Percentiles rank a stretch among this genome's conserved stretches.
These are phyloP conservation scores for Catocala fraxini DNA, from an alignment of 2,888 invertebrate genomes.

Conservation along the genomic window DNA sequence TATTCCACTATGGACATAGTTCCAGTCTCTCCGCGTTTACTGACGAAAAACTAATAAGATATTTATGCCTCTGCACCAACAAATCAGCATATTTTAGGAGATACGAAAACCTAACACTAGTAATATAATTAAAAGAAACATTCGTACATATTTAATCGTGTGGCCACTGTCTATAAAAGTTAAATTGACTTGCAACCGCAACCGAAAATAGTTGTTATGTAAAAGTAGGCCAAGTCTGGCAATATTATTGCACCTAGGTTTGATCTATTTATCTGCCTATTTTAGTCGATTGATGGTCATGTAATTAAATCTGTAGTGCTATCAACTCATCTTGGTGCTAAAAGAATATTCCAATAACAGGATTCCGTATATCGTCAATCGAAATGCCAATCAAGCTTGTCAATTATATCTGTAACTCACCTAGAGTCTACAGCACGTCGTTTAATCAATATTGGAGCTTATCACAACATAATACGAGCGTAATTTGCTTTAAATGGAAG, in stretches of 20 bases:
- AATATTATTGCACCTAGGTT: not conserved
- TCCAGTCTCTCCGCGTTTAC: no score
- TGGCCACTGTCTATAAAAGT: constrained; percentile 5
- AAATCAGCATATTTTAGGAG: no score
- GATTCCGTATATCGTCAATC: constrained; percentile 45
- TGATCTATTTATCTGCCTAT: constrained; percentile 3
- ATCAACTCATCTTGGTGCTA: constrained; percentile 13
- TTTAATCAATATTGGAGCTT: constrained; percentile 47
- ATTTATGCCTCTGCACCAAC: no score
- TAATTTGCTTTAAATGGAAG: constrained; percentile 38
- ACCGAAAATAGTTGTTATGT: constrained; percentile 3
- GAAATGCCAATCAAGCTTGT: constrained; percentile 56
- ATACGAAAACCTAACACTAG: no score
- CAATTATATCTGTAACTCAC: constrained; percentile 54
- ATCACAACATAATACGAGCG: constrained; percentile 41
- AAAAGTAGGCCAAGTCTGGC: not conserved
- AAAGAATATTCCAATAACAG: constrained; percentile 32
- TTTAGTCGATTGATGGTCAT: not conserved
- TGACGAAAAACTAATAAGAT: no score
- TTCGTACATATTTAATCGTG: constrained; percentile 5
- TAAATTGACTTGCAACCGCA: not conserved
- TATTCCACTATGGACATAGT: no score
- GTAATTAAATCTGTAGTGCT: constrained; percentile 12
- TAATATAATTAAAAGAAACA: not conserved
- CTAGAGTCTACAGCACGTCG: constrained; percentile 12